Percentiles rank a stretch among this genome's conserved stretches.
phyloP scores from a whole-genome alignment of 2,888 invertebrate genomes.

The Tenodera sinensis region DNA sequence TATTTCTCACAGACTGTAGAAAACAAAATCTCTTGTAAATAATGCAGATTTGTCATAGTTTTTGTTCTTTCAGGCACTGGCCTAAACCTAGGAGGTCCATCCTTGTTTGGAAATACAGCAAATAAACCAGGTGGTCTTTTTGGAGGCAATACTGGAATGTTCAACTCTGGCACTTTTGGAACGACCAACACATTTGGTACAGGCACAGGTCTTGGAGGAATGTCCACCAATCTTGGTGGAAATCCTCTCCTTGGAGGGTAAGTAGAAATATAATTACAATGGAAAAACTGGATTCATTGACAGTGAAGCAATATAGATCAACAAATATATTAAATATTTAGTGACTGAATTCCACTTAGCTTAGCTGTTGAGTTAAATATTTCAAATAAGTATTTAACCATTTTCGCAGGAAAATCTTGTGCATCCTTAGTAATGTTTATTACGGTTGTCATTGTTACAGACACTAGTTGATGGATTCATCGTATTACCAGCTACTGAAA shows the following conservation, averaged over 20 bases:
- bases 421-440: no score
- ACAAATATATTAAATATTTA: no score
- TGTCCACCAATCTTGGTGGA: slow-evolving; percentile 25
- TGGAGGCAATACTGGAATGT: slow-evolving; percentile 39
- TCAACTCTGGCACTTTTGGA: slow-evolving; percentile 42
- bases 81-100: slow-evolving; percentile 35
- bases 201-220: slow-evolving; percentile 29
- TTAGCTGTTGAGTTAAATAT: no score
- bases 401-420: no score
- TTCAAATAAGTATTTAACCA: no score
- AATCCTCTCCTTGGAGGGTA: slow-evolving; percentile 26
- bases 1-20: no score
- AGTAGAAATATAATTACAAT: neutral
- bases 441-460: no score
- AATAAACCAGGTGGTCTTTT: slow-evolving; percentile 51
- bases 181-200: slow-evolving; percentile 45
- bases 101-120: slow-evolving; percentile 50
- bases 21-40: slow-evolving; percentile 36
- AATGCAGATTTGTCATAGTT: slow-evolving; percentile 37
- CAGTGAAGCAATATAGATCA: no score
- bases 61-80: slow-evolving; percentile 36
- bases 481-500: no score
- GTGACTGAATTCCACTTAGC: no score
- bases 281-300: no score
- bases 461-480: no score